A percentile compares a stretch with the other conserved stretches of the same genome.
Conservation (phyloP, 1,140 invertebrate genomes). For the Drosophila athabasca region DNA sequence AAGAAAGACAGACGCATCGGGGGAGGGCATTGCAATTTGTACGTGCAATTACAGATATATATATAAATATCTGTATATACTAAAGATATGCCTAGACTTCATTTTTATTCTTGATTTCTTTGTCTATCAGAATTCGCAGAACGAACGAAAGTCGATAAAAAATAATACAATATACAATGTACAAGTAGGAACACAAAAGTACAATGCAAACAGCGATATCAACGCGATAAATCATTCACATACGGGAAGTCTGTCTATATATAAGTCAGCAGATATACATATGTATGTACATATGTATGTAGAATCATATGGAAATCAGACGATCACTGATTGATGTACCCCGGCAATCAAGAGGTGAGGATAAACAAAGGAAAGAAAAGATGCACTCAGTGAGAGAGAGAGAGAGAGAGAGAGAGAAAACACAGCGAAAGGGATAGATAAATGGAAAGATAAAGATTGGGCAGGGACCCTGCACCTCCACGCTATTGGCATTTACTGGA, state of each 20-base stretch:
- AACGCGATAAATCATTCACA: conserved; percentile 46
- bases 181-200: conserved; percentile 32
- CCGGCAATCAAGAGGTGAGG: not conserved
- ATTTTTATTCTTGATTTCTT: conserved; percentile 41
- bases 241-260: conserved; percentile 26
- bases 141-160: conserved; percentile 53
- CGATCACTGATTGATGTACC: no score
- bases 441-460: no score
- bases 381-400: not conserved
- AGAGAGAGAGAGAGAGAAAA: not conserved
- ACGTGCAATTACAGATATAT: conserved; percentile 50
- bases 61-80: conserved; percentile 1
- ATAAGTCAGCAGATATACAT: not conserved
- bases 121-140: conserved; percentile 42
- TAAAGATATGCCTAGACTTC: conserved; percentile 14
- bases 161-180: conserved; percentile 21
- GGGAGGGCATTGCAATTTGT: conserved; percentile 34
- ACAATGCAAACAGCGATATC: conserved; percentile 51
- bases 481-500: no score
- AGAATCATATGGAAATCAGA: not conserved
- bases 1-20: conserved; percentile 28
- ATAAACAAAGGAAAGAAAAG: not conserved
- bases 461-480: no score
- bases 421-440: not conserved
- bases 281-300: not conserved